Evolutionary conservation across 2,888 invertebrate genomes (phyloP), one percentile per base, ranked within the genome.

Genomic region (Dasysyrphus albostriatus): DNA sequence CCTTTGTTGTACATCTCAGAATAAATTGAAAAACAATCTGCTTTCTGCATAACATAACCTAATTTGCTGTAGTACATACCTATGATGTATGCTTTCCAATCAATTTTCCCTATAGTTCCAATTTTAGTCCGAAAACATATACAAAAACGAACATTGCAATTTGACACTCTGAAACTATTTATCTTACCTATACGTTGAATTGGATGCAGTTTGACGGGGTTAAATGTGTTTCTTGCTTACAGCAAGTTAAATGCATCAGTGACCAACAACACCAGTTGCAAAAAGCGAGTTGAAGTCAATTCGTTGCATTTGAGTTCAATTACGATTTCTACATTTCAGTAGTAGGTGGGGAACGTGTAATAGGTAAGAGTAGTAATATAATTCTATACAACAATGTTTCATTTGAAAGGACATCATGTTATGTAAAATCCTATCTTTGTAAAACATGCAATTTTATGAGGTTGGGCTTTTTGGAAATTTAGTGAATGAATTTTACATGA

Each of bases 241-340:
- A 24, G 37, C 10, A 10, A 16, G 61, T 61, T 24, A 3, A 29
- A 61, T 39, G 39, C 39, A 37, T 59, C 39, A 37, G 12, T 39
- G 24, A 61, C 16, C 24, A 61, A 56, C 56, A 56, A 34, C 54
- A 32, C 5, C 29, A 29, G 12, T 19, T 59, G 12, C 37, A 37
- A 24, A 37, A 59, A 59, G 29, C 29, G 44, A 44, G n/a, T 10
- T n/a, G n/a, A 63, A 63, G 29, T 63, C 29, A 29, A 63, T 44
- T 63, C 14, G 7, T n/a, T 44, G 63, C 14, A 44, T 42, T 42
- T 63, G 9, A 44, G 42, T 44, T 44, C 63, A 63, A 63, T 63
- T 42, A 39, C 19, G 3, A 16, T 58, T 16, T 19, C 7, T 32
- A 14, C 19, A 59, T 37, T n/a, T 12, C 19, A 37, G 19, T 12